Percentiles rank a stretch among this genome's conserved stretches.
phyloP scores from a whole-genome alignment of 2,113 vertebrate genomes.

The Tachysurus vachellii region DNA sequence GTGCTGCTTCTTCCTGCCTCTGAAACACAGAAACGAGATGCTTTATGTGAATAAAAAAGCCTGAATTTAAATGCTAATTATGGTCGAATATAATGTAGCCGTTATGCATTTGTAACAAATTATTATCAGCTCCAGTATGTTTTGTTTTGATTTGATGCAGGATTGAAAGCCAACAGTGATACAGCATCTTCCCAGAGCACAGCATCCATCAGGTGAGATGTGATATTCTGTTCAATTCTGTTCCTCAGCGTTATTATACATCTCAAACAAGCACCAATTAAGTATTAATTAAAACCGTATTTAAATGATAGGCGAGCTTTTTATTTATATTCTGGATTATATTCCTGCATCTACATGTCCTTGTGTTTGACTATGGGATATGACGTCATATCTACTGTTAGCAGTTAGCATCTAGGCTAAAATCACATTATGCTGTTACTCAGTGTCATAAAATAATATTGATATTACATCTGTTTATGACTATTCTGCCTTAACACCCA shows the following conservation, averaged over 20 bases:
- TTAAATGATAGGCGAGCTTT: background rate
- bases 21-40: constrained; percentile 22
- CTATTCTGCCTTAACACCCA: background rate
- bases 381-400: constrained; percentile 26
- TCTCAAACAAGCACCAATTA: background rate
- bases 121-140: background rate
- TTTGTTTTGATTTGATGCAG: constrained; percentile 53
- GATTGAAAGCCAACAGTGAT: constrained; percentile 64
- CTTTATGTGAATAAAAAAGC: background rate
- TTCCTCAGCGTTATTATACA: background rate
- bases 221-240: background rate
- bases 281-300: background rate
- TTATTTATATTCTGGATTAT: background rate
- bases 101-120: background rate
- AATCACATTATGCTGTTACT: background rate
- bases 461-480: background rate
- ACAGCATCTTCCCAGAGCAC: constrained; percentile 75
- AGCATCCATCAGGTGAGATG: constrained; percentile 58
- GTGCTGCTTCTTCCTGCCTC: constrained; percentile 52
- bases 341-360: background rate
- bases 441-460: background rate
- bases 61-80: background rate
- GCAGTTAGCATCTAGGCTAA: constrained; percentile 24
- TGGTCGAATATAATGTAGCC: background rate
- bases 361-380: constrained; percentile 9